Base-by-base conservation (phyloP, 2,888 invertebrate genomes). In the Drosophila affinis region DNA sequence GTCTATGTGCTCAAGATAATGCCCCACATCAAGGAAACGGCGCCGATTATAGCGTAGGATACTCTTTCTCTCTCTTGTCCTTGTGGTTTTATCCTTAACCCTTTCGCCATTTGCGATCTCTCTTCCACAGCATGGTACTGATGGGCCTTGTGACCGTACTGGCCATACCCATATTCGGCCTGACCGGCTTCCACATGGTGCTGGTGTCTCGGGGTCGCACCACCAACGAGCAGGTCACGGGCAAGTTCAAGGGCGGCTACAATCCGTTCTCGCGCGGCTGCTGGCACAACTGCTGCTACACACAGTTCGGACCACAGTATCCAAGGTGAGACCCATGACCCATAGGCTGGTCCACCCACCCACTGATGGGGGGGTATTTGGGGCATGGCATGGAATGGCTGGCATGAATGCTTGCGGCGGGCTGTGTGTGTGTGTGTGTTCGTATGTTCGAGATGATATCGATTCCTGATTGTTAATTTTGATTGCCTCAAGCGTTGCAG, bases 151-250 rank as follows among this genome's bases (percentile, higher is more conserved):
- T 98, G 91, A 95, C 96, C 39, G 92, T 99, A 77, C 93, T 99
- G 87, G 96, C 98, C 90, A 97, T 99, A 91, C 99, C 99, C 73
- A 98, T 99, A 88, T 96, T 98, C 93, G 99, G 99, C 81, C 94
- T 99, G 91, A 99, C 99, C 72, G 98, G 98, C 73, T 99, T 99
- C 93, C 99, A 99, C 93, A 96, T 99, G 94, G 97, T 99, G 88
- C 94, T 99, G 81, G 98, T 99, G 61, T 96, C 98, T 32, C 94
- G 99, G 74, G 99, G 99, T 46, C 94, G 99, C 78, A 99, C 99
- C 64, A 99, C 99, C 78, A 99, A 99, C 93, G 99, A 99, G 93
- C 99, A 99, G 94, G 99, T 99, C 74, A 99, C 99, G 17, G 99
- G 99, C 65, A 99, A 99, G 93, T 99, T 99, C 93, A 97, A 98